phyloP scores from a whole-genome alignment of 2,113 vertebrate genomes.

The Patagioenas fasciata region DNA sequence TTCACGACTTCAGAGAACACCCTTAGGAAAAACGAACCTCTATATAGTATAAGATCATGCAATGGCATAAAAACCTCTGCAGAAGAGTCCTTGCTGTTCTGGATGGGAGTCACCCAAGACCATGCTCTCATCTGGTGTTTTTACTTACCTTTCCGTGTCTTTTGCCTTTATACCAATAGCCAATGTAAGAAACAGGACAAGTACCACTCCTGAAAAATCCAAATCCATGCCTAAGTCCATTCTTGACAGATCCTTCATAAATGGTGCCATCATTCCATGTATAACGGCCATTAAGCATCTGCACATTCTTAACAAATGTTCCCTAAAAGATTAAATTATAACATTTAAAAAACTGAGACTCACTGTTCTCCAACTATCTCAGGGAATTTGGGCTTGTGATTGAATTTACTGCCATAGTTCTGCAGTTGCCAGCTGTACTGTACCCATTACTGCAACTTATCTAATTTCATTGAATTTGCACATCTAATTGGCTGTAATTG shows the following conservation, averaged over 20 bases:
- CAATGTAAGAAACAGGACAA: constrained; percentile 75
- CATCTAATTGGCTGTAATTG: neutral
- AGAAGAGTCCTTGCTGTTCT: neutral
- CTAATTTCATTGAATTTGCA: neutral
- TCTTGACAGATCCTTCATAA: constrained; percentile 82
- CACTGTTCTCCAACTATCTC: neutral
- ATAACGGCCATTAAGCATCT: constrained; percentile 77
- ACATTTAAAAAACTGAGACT: neutral
- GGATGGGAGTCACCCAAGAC: neutral
- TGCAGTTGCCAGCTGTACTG: neutral
- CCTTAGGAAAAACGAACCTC: neutral
- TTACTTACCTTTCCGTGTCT: constrained; percentile 86
- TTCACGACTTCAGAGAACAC: neutral
- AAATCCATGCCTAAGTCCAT: constrained; percentile 81
- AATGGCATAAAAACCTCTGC: neutral
- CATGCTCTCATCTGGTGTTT: neutral
- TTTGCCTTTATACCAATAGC: constrained; percentile 84
- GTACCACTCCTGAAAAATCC: constrained; percentile 79
- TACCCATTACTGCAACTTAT: neutral
- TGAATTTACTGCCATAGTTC: neutral
- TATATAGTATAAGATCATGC: rapidly evolving
- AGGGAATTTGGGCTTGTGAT: neutral
- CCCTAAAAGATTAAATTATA: constrained; percentile 75
- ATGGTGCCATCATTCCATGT: constrained; percentile 85
- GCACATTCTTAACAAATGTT: constrained; percentile 83